phyloP scores from a whole-genome alignment of 2,888 invertebrate species.

The Cantharis nigra region DNA sequence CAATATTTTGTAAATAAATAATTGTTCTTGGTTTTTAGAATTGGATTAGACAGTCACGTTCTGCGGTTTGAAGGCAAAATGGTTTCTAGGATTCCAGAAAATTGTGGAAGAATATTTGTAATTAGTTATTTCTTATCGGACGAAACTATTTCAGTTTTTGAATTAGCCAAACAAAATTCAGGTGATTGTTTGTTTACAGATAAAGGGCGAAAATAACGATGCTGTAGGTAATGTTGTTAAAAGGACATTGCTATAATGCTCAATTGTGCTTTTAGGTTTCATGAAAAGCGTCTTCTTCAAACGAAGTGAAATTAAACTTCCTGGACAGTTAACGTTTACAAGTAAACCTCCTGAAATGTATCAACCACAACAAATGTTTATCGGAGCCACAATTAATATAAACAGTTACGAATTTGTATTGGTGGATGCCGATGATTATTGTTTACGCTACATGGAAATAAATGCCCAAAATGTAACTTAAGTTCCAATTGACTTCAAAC shows the following conservation, averaged over 20 bases:
- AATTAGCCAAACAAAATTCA: constrained; percentile 74
- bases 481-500: not conserved
- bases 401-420: constrained; percentile 80
- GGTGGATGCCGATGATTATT: constrained; percentile 83
- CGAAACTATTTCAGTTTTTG: constrained; percentile 83
- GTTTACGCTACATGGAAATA: constrained; percentile 84
- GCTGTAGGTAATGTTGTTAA: not conserved
- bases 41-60: constrained; percentile 75
- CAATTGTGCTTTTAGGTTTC: constrained; percentile 40
- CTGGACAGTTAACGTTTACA: constrained; percentile 72
- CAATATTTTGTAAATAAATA: not conserved
- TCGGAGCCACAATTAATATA: constrained; percentile 79
- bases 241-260: no score
- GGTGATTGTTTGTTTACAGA: constrained; percentile 57
- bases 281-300: constrained; percentile 68
- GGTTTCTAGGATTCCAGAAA: constrained; percentile 70
- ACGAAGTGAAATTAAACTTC: constrained; percentile 72
- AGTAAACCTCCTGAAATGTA: constrained; percentile 76
- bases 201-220: no score
- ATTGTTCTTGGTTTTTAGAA: constrained; percentile 53
- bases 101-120: constrained; percentile 73
- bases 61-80: constrained; percentile 80
- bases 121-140: constrained; percentile 81
- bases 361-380: constrained; percentile 79
- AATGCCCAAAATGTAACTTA: constrained; percentile 58